Percentiles rank a stretch among this genome's conserved stretches.
Evolutionary conservation across 2,113 vertebrate species (phyloP).

Genomic region (Cichladusa arquata): DNA sequence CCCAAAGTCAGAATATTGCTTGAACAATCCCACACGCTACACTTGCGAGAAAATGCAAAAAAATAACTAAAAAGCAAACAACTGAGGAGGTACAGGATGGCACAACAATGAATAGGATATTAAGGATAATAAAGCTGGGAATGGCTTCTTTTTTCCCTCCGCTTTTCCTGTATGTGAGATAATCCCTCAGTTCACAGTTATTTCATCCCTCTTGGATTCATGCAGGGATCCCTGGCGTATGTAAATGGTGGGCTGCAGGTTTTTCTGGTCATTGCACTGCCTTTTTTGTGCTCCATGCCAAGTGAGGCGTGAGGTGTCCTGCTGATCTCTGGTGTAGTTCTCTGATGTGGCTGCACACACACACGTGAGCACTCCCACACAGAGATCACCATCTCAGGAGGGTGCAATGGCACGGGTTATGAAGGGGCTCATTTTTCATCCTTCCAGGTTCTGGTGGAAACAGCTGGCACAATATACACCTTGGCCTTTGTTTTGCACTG

Average conservation of each 20-base stretch:
- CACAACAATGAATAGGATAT: background rate
- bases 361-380: accelerated
- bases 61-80: background rate
- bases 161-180: background rate
- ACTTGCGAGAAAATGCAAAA: background rate
- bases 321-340: background rate
- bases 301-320: background rate
- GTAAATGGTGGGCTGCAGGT: background rate
- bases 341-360: background rate
- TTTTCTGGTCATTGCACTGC: conserved; percentile 1
- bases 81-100: background rate
- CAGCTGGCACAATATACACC: background rate
- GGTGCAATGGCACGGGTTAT: background rate
- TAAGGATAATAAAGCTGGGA: background rate
- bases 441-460: background rate
- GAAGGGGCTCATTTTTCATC: background rate
- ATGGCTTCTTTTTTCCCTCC: background rate
- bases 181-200: background rate
- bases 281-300: background rate
- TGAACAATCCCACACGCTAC: background rate
- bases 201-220: background rate
- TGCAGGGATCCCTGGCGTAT: background rate
- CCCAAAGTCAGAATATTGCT: background rate
- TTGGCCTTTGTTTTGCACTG: background rate
- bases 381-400: background rate